Conservation (phyloP, 2,888 invertebrate genomes). For the Dryococelus australis region DNA sequence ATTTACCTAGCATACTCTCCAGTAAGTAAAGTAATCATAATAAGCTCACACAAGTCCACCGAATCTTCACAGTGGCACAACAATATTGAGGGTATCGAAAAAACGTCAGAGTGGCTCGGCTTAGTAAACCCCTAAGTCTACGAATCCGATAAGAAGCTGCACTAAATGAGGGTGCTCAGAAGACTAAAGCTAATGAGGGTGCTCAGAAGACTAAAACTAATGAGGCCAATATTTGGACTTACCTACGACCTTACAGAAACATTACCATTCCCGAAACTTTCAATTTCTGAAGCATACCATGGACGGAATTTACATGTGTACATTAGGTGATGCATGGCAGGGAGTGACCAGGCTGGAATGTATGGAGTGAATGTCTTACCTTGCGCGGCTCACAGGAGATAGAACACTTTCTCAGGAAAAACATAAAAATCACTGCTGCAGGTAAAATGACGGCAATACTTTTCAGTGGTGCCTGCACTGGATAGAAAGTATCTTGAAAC, state of each 20-base stretch:
- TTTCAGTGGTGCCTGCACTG: neutral
- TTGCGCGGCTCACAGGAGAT: constrained; percentile 17
- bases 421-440: neutral
- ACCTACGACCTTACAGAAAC: neutral
- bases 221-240: neutral
- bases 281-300: constrained; percentile 5
- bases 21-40: too few species aligned
- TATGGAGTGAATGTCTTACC: neutral
- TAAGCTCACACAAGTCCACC: too few species aligned
- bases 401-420: neutral
- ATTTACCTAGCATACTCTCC: too few species aligned
- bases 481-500: neutral
- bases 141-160: too few species aligned
- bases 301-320: neutral
- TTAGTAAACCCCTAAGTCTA: too few species aligned
- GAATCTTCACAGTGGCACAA: too few species aligned
- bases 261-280: constrained; percentile 1
- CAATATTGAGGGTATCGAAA: too few species aligned
- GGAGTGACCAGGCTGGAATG: neutral
- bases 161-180: neutral
- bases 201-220: too few species aligned
- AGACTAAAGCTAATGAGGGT: too few species aligned
- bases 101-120: too few species aligned
- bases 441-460: neutral
- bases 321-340: neutral